Conservation (phyloP, 2,113 vertebrate genomes). For the Apodemus sylvaticus region DNA sequence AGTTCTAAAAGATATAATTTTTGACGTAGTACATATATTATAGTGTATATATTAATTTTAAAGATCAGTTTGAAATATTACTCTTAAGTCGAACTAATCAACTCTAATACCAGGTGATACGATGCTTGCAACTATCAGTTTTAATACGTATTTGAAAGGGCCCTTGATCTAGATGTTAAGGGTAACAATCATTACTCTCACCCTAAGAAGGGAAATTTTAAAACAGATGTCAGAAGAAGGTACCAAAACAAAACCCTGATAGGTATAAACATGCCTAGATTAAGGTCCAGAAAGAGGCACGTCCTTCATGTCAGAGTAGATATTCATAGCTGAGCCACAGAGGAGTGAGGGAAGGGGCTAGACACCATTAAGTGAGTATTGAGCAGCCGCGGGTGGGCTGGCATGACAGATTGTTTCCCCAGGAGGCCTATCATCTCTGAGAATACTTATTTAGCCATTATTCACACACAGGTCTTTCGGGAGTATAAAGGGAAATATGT, state of each 20-base stretch:
- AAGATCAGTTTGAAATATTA: background rate
- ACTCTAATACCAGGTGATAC: background rate
- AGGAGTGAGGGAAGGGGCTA: background rate
- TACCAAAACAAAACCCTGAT: background rate
- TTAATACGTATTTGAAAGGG: background rate
- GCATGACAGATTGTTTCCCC: background rate
- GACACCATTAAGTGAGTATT: background rate
- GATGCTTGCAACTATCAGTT: background rate
- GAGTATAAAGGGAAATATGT: background rate
- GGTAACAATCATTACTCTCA: background rate
- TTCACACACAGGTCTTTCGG: background rate
- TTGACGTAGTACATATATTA: background rate
- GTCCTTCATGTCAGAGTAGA: background rate
- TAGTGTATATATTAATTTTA: background rate
- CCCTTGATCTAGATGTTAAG: background rate
- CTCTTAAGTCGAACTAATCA: background rate
- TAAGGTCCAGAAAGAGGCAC: background rate
- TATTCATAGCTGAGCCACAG: background rate
- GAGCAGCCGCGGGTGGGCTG: background rate
- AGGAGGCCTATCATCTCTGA: background rate
- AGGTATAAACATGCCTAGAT: background rate
- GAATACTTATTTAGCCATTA: background rate
- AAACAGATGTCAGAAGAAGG: background rate
- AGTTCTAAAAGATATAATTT: background rate
- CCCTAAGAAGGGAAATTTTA: background rate